These are phyloP conservation scores for Brachyptera risi DNA, from an alignment of 2,888 invertebrate species.

Conservation along the genomic window DNA sequence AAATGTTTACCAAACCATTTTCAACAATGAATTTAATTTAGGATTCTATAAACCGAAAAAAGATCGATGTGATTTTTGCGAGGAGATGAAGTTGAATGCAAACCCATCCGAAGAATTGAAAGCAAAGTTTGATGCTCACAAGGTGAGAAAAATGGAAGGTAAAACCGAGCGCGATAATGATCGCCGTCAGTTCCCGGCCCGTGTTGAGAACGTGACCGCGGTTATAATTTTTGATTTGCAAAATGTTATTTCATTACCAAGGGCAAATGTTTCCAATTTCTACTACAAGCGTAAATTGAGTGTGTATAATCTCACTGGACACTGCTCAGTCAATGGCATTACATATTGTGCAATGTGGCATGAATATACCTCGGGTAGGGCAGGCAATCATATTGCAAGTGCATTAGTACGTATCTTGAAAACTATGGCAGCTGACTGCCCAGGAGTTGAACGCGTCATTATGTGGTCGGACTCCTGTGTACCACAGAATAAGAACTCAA, in stretches of 20 bases:
- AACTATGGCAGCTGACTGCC: not conserved
- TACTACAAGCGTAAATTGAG: not conserved
- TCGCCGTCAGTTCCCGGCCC: too few relatives aligned
- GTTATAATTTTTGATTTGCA: not conserved
- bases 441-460: not conserved
- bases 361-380: not conserved
- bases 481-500: constrained; percentile 7
- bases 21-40: constrained; percentile 32
- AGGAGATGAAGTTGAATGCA: not conserved
- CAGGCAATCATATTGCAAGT: constrained; percentile 9
- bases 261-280: not conserved
- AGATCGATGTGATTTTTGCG: constrained; percentile 32
- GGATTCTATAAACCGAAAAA: constrained; percentile 35
- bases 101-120: constrained; percentile 28
- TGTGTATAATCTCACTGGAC: not conserved
- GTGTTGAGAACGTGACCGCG: not conserved
- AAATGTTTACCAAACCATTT: constrained; percentile 32
- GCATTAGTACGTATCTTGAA: not conserved
- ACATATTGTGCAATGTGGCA: constrained; percentile 1
- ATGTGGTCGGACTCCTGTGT: constrained; percentile 13
- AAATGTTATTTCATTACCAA: not conserved
- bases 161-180: not conserved
- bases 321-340: not conserved
- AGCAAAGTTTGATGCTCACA: not conserved
- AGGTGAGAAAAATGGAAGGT: not conserved